phyloP scores from a whole-genome alignment of 1,140 invertebrate genomes.

The Microplitis mediator region DNA sequence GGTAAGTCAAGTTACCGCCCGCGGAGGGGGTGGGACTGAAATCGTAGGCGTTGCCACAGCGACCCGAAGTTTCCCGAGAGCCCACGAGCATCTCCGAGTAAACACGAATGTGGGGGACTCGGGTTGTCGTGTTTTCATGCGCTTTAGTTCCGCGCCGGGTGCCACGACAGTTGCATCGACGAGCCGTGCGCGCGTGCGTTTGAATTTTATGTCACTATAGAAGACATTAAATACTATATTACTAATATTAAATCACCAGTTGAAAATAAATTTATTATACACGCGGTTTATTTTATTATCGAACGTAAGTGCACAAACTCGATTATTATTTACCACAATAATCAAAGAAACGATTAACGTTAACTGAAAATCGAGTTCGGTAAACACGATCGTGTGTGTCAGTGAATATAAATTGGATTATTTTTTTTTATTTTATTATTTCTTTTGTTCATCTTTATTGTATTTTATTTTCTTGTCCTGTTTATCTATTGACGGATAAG shows the following conservation, averaged over 20 bases:
- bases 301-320: too few relatives aligned
- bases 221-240: not conserved
- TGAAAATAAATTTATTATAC: too few relatives aligned
- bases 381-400: too few relatives aligned
- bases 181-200: constrained; percentile 51
- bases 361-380: too few relatives aligned
- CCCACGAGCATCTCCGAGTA: constrained; percentile 29
- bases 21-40: constrained; percentile 45
- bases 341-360: too few relatives aligned
- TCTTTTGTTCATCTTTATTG: not conserved
- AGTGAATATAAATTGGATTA: too few relatives aligned
- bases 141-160: constrained; percentile 62
- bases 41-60: constrained; percentile 41
- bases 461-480: too few relatives aligned
- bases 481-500: too few relatives aligned
- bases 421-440: not conserved
- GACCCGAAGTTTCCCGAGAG: constrained; percentile 34
- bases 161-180: constrained; percentile 60
- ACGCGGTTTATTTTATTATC: too few relatives aligned
- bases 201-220: constrained; percentile 21
- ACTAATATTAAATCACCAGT: too few relatives aligned
- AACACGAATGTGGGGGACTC: constrained; percentile 47
- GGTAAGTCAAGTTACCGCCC: constrained; percentile 46
- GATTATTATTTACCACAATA: too few relatives aligned
- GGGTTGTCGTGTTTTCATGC: constrained; percentile 51